phyloP scores from a whole-genome alignment of 2,797 vertebrate genomes.

The Gouania willdenowi region DNA sequence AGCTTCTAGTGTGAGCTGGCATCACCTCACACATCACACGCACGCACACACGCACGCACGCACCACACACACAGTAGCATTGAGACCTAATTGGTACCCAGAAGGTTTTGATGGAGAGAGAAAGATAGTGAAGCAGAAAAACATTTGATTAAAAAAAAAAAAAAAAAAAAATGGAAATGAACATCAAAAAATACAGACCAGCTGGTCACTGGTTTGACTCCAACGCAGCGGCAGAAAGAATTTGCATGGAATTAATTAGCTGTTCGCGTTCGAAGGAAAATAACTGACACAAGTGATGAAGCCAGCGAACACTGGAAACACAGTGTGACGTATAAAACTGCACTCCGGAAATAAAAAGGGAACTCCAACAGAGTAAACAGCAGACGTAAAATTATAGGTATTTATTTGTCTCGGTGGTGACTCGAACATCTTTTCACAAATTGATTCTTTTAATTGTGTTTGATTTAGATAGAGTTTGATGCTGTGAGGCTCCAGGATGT shows the following conservation, averaged over 20 bases:
- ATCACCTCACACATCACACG: constrained; percentile 78
- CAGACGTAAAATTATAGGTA: constrained; percentile 21
- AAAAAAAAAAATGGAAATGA: constrained; percentile 67
- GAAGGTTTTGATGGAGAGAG: constrained; percentile 80
- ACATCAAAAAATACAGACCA: constrained; percentile 71
- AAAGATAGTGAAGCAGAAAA: constrained; percentile 40
- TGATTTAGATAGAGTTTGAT: constrained; percentile 7
- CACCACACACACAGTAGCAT: constrained; percentile 83
- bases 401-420: constrained; percentile 10
- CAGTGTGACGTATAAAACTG: constrained; percentile 13
- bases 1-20: constrained; percentile 87
- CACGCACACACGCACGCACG: constrained; percentile 8
- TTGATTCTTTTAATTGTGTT: constrained; percentile 11
- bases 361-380: constrained; percentile 12
- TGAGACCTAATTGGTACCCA: constrained; percentile 94
- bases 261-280: constrained; percentile 26
- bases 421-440: neutral
- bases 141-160: too few relatives aligned
- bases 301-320: constrained; percentile 12
- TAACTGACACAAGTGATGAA: constrained; percentile 17
- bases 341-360: constrained; percentile 24
- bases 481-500: neutral
- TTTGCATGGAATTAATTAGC: constrained; percentile 10
- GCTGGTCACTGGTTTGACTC: constrained; percentile 64
- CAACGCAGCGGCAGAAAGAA: constrained; percentile 34